A percentile compares a stretch with the other conserved stretches of the same genome.
Conservation (phyloP, 1,140 invertebrate species). For the Wiebesia pumilae region DNA sequence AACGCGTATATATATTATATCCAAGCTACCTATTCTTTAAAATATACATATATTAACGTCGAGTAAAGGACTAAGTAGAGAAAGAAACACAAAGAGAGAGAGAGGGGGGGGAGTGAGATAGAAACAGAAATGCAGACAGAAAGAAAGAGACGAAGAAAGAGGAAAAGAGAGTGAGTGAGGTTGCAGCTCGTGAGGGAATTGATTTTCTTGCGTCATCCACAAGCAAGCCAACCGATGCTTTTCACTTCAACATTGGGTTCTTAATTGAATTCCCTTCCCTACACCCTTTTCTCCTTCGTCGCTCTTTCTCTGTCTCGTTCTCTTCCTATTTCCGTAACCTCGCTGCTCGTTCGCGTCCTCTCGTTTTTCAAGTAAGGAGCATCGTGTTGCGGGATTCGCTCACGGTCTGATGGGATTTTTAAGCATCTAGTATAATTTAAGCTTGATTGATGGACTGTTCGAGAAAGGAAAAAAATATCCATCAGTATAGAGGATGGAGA, state of each 20-base stretch:
- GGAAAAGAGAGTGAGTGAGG: not conserved
- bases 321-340: conserved; percentile 20
- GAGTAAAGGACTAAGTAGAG: not conserved
- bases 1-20: not conserved
- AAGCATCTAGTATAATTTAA: conserved; percentile 39
- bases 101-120: not conserved
- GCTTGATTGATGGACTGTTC: conserved; percentile 42
- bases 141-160: not conserved
- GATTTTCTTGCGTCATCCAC: conserved; percentile 49
- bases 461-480: not conserved
- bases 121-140: not conserved
- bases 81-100: no score
- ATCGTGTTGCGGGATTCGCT: conserved; percentile 35
- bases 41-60: not conserved
- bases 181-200: conserved; percentile 26
- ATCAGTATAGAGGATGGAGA: not conserved
- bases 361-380: conserved; percentile 41
- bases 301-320: not conserved
- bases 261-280: conserved; percentile 46
- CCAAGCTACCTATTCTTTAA: not conserved
- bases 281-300: not conserved
- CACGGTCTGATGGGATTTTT: conserved; percentile 44
- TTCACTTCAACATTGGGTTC: conserved; percentile 42
- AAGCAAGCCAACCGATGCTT: conserved; percentile 39
- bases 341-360: conserved; percentile 27